Base-by-base conservation (phyloP, 2,113 vertebrate species). In the Taxidea taxus region DNA sequence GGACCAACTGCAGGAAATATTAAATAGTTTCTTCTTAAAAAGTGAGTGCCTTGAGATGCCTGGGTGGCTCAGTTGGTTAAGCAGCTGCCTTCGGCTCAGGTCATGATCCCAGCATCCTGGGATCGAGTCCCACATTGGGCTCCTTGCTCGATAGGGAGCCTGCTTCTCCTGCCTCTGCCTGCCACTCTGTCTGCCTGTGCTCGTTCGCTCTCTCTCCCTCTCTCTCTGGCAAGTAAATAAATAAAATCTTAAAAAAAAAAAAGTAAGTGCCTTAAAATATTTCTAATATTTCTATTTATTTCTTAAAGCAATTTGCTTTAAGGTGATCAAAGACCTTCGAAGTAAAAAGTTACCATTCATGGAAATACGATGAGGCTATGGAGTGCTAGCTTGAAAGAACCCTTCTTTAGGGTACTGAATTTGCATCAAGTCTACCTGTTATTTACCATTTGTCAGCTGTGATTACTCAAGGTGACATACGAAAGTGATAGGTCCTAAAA, bases 261-360 rank as follows among this genome's bases (percentile, higher is more conserved):
- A 97, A 97, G 70, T 85, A 96, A 94, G 97, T 97, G 97, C 97
- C 96, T 98, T 98, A 96, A 98, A 98, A 97, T 96, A 95, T 96
- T 72, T 37, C 31, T 34, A 89, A 95, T 97, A 97, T 93, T n/a
- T n/a, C n/a, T n/a, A n/a, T n/a, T n/a, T n/a, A n/a, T n/a, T n/a
- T n/a, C n/a, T n/a, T n/a, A n/a, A n/a, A n/a, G 98, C 93, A 96
- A 97, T 98, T 98, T 98, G 97, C 93, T 94, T 94, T 97, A 97
- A 98, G 96, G 97, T 97, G 96, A 97, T 96, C 72, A 54, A 94
- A 98, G 96, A 97, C 93, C 96, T 4, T 56, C 90, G 68, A 72
- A 97, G 98, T 96, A 97, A 96, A 97, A 96, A 94, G 97, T 97
- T 96, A 86, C 87, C 85, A 77, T 92, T 96, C 85, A 84, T 97